A percentile compares a stretch with the other conserved stretches of the same genome.
phyloP scores from a whole-genome alignment of 2,113 vertebrate genomes.

The Seriola aureovittata region DNA sequence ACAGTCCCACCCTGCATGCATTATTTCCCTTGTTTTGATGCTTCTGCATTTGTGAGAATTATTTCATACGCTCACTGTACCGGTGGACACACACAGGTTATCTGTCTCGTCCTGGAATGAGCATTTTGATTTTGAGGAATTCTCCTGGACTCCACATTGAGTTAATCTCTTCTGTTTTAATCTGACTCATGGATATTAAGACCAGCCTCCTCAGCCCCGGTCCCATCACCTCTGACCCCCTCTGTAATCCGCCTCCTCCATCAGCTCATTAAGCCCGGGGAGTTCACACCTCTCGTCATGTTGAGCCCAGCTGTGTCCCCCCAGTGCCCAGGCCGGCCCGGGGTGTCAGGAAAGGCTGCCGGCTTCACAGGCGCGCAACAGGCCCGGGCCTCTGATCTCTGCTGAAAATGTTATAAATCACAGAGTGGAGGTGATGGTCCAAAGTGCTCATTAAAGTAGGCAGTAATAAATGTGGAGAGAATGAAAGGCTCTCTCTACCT shows the following conservation, averaged over 20 bases:
- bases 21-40: not conserved
- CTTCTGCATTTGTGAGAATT: not conserved
- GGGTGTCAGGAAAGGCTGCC: conserved; percentile 77
- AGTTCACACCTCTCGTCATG: conserved; percentile 85
- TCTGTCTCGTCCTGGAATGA: conserved; percentile 13
- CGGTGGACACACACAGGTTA: conserved; percentile 11
- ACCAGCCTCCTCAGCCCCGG: conserved; percentile 66
- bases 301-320: conserved; percentile 81
- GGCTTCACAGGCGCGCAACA: conserved; percentile 61
- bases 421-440: conserved; percentile 72
- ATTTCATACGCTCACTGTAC: too few species aligned
- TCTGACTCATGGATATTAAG: conserved; percentile 75
- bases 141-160: conserved; percentile 30
- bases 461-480: conserved; percentile 77
- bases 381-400: conserved; percentile 81
- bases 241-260: conserved; percentile 76
- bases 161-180: conserved; percentile 77
- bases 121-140: conserved; percentile 40
- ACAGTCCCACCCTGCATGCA: not conserved
- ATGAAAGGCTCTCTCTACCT: conserved; percentile 73
- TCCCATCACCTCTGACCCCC: conserved; percentile 75
- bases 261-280: conserved; percentile 80
- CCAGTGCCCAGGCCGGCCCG: conserved; percentile 53
- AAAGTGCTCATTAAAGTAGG: conserved; percentile 82
- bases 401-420: conserved; percentile 79